Evolutionary conservation across 2,888 invertebrate genomes (phyloP).

Genomic region (Colletes collaris): DNA sequence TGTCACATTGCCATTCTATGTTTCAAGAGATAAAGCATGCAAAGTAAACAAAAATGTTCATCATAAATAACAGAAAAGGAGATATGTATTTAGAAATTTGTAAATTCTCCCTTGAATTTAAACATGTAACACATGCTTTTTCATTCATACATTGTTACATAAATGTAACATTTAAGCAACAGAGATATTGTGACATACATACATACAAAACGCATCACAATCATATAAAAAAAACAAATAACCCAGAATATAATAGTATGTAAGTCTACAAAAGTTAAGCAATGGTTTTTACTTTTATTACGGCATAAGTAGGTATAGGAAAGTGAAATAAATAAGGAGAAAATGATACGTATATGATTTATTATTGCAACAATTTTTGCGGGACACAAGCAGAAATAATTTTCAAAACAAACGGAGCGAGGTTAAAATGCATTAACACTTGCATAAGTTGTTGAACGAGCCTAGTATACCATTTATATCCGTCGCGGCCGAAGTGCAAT

Average conservation of each 20-base stretch:
- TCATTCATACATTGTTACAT: conserved; percentile 8
- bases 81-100: conserved; percentile 2
- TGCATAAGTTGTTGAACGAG: conserved; percentile 37
- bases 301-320: conserved; percentile 22
- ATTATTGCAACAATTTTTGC: conserved; percentile 46
- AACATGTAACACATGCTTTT: conserved; percentile 32
- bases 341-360: conserved; percentile 47
- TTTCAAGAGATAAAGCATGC: conserved; percentile 18
- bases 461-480: conserved; percentile 35
- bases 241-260: conserved; percentile 7
- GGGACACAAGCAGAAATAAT: conserved; percentile 26
- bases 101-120: conserved; percentile 1
- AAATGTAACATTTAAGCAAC: conserved; percentile 8
- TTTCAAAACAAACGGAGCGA: conserved; percentile 53
- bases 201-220: conserved; percentile 9
- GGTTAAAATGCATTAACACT: conserved; percentile 53
- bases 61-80: conserved; percentile 4
- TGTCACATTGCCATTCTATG: background rate
- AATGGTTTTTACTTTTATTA: conserved; percentile 7
- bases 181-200: background rate
- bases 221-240: conserved; percentile 8
- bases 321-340: conserved; percentile 44
- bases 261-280: conserved; percentile 9
- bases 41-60: conserved; percentile 17
- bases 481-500: conserved; percentile 3